A percentile compares a stretch with the other conserved stretches of the same genome.
These are phyloP conservation scores for fruit fly (Drosophila melanogaster) DNA, from an alignment of 1,140 invertebrate genomes.

Conservation along the genomic window DNA sequence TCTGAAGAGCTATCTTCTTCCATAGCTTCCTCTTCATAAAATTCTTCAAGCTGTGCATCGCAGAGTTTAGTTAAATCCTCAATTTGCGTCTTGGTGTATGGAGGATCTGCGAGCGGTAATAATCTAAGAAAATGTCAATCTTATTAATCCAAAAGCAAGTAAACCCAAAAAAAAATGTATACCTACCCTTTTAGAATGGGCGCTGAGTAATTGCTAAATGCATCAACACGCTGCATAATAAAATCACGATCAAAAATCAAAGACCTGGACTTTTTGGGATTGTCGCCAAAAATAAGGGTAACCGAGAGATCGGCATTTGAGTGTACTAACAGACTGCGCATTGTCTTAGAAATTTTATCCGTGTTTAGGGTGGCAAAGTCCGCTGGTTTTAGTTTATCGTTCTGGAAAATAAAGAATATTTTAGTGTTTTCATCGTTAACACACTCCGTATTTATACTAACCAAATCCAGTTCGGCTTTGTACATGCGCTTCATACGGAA, in stretches of 20 bases:
- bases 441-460: constrained; percentile 5
- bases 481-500: constrained; percentile 75
- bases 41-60: constrained; percentile 4
- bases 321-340: constrained; percentile 57
- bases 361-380: constrained; percentile 61
- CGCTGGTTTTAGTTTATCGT: constrained; percentile 48
- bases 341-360: constrained; percentile 45
- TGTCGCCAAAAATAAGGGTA: constrained; percentile 72
- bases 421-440: not conserved
- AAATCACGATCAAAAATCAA: constrained; percentile 70
- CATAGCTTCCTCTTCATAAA: not conserved
- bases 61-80: constrained; percentile 32
- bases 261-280: constrained; percentile 56
- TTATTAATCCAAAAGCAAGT: not conserved
- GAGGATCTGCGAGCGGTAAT: constrained; percentile 58
- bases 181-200: constrained; percentile 59
- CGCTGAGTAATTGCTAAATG: constrained; percentile 51
- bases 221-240: constrained; percentile 43
- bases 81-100: constrained; percentile 33
- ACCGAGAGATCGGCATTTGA: constrained; percentile 57
- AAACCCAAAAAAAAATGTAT: too few species aligned
- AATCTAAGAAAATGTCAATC: constrained; percentile 32
- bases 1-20: not conserved
- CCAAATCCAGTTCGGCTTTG: constrained; percentile 71
- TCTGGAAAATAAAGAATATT: constrained; percentile 26